Evolutionary conservation across 2,888 invertebrate species (phyloP).

Genomic region (Gnatocerus cornutus): DNA sequence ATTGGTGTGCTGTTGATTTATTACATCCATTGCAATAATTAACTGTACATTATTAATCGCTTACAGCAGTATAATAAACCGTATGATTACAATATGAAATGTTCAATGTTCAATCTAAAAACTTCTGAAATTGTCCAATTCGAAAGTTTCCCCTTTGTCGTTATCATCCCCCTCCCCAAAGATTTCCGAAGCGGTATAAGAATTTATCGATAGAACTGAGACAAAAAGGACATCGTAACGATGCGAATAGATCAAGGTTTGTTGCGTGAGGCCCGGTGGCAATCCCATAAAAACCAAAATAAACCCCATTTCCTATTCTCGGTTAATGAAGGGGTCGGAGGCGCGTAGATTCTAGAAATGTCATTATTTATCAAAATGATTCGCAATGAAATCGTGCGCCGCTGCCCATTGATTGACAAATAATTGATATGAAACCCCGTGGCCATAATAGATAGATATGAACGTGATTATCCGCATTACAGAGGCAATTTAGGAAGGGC

Average conservation of each 20-base stretch:
- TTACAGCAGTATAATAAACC: too few species aligned
- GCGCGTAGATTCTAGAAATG: slow-evolving; percentile 3
- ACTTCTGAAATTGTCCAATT: not conserved
- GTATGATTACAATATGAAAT: not conserved
- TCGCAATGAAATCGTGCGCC: slow-evolving; percentile 19
- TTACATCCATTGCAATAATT: too few species aligned
- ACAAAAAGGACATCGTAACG: slow-evolving; percentile 19
- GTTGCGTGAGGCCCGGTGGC: slow-evolving; percentile 13
- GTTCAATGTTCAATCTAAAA: too few species aligned
- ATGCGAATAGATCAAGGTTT: slow-evolving; percentile 32
- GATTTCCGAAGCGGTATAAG: slow-evolving; percentile 25
- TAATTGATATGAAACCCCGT: slow-evolving; percentile 43
- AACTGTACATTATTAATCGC: too few species aligned
- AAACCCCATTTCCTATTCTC: slow-evolving; percentile 8
- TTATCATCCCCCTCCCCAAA: slow-evolving; percentile 12
- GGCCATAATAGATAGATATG: slow-evolving; percentile 41
- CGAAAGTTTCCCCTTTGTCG: not conserved
- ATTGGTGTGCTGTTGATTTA: too few species aligned
- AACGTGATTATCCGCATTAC: slow-evolving; percentile 43
- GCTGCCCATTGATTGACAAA: slow-evolving; percentile 48
- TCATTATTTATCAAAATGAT: slow-evolving; percentile 29
- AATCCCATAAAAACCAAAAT: slow-evolving; percentile 32
- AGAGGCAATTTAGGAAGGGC: slow-evolving; percentile 37
- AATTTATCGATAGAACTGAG: slow-evolving; percentile 27
- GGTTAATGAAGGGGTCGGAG: slow-evolving; percentile 18